A percentile compares a stretch with the other conserved stretches of the same genome.
These are phyloP conservation scores for Ochlodes sylvanus DNA, from an alignment of 2,888 invertebrate species.

Conservation along the genomic window DNA sequence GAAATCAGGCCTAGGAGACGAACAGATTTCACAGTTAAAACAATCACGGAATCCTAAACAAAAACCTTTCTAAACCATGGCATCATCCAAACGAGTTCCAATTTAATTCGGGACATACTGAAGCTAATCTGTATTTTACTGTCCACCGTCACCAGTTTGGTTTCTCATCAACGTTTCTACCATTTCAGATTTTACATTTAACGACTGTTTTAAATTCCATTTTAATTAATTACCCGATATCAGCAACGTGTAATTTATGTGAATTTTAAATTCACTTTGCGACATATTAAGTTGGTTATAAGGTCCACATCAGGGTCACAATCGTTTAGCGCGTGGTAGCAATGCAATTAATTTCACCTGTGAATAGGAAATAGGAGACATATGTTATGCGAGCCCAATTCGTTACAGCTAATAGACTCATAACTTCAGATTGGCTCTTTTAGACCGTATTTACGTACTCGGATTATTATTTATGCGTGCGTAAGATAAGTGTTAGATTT, in stretches of 20 bases:
- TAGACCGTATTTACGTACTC: not conserved
- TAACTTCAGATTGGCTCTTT: conserved; percentile 8
- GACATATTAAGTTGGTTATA: conserved; percentile 33
- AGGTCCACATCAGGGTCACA: conserved; percentile 33
- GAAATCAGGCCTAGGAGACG: no score
- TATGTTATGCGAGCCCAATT: conserved; percentile 21
- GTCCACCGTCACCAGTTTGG: not conserved
- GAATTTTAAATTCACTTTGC: conserved; percentile 32
- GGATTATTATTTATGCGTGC: no score
- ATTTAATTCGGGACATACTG: not conserved
- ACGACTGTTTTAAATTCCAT: conserved; percentile 25
- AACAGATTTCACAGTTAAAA: no score
- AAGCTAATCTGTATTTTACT: conserved; percentile 6
- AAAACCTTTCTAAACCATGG: not conserved
- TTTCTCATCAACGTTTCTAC: not conserved
- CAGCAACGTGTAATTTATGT: conserved; percentile 24
- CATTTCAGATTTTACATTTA: conserved; percentile 24
- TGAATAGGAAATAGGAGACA: conserved; percentile 26
- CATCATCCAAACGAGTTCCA: not conserved
- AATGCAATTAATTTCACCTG: conserved; percentile 31
- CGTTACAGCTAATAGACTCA: conserved; percentile 27
- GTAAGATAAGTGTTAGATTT: no score
- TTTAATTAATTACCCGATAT: conserved; percentile 33
- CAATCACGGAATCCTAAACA: not conserved
- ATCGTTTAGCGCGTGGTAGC: conserved; percentile 25